phyloP scores from a whole-genome alignment of 2,113 vertebrate species.

The Manacus vitellinus region DNA sequence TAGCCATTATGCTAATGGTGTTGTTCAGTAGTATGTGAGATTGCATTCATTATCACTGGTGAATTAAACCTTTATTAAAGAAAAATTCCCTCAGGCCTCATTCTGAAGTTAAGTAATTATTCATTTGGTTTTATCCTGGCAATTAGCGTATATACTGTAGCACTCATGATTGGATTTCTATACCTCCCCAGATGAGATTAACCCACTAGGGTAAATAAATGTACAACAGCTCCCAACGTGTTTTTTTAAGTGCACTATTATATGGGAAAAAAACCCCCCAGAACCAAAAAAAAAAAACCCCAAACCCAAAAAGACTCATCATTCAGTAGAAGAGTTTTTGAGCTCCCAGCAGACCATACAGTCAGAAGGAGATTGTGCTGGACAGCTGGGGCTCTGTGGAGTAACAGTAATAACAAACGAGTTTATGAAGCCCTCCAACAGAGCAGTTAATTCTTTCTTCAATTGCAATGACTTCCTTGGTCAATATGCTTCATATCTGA shows the following conservation, averaged over 20 bases:
- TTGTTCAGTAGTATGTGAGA: conserved; percentile 87
- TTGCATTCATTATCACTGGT: conserved; percentile 89
- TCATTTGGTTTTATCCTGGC: conserved; percentile 86
- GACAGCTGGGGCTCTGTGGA: conserved; percentile 63
- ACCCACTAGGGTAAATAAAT: conserved; percentile 80
- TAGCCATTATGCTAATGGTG: conserved; percentile 85
- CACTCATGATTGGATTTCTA: conserved; percentile 79
- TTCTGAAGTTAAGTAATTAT: conserved; percentile 87
- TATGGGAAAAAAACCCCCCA: not conserved
- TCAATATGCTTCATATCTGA: conserved; percentile 6
- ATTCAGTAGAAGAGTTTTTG: conserved; percentile 16
- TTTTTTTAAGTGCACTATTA: conserved; percentile 68
- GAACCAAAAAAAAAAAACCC: not conserved
- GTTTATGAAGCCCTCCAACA: conserved; percentile 48
- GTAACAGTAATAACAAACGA: conserved; percentile 28
- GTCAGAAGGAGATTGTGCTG: conserved; percentile 62
- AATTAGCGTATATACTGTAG: conserved; percentile 85
- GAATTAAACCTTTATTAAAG: conserved; percentile 90
- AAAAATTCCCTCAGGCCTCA: conserved; percentile 84
- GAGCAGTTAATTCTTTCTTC: conserved; percentile 34
- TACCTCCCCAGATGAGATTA: conserved; percentile 81
- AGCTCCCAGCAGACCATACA: conserved; percentile 28
- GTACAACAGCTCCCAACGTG: conserved; percentile 65
- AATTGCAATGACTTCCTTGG: conserved; percentile 52
- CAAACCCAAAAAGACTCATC: not conserved